A percentile compares a stretch with the other conserved stretches of the same genome.
Evolutionary conservation across 2,888 invertebrate genomes (phyloP).

Genomic region (Unio pictorum): DNA sequence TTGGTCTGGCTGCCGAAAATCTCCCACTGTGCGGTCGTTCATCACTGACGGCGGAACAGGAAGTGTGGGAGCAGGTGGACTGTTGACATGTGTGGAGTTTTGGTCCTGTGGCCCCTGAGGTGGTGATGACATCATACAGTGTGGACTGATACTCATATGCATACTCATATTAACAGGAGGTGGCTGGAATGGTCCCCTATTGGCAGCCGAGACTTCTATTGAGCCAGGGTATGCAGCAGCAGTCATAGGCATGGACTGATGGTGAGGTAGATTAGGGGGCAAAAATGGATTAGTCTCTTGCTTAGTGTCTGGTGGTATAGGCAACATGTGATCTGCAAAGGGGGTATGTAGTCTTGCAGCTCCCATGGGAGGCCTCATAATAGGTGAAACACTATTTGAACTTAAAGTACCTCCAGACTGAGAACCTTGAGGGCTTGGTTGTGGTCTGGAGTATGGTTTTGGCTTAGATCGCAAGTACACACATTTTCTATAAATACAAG

Average conservation of each 20-base stretch:
- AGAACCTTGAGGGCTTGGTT: slow-evolving; percentile 22
- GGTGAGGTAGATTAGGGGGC: slow-evolving; percentile 37
- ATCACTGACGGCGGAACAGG: slow-evolving; percentile 17
- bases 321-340: no score
- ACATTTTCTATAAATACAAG: slow-evolving; percentile 64
- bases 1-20: slow-evolving; percentile 30
- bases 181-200: slow-evolving; percentile 1
- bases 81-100: slow-evolving; percentile 19
- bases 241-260: slow-evolving; percentile 9
- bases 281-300: slow-evolving; percentile 21
- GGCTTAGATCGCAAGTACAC: slow-evolving; percentile 57
- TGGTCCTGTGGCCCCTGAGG: slow-evolving; percentile 28
- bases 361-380: no score
- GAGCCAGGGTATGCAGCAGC: no score
- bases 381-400: no score
- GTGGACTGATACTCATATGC: slow-evolving; percentile 27
- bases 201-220: no score
- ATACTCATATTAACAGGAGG: slow-evolving; percentile 26
- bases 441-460: slow-evolving; percentile 42
- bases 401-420: slow-evolving; percentile 1
- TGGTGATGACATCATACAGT: slow-evolving; percentile 18
- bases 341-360: no score
- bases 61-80: slow-evolving; percentile 13
- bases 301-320: no score
- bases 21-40: slow-evolving; percentile 24